Base-by-base conservation (phyloP, 2,797 vertebrate genomes). In the Linurgus olivaceus region DNA sequence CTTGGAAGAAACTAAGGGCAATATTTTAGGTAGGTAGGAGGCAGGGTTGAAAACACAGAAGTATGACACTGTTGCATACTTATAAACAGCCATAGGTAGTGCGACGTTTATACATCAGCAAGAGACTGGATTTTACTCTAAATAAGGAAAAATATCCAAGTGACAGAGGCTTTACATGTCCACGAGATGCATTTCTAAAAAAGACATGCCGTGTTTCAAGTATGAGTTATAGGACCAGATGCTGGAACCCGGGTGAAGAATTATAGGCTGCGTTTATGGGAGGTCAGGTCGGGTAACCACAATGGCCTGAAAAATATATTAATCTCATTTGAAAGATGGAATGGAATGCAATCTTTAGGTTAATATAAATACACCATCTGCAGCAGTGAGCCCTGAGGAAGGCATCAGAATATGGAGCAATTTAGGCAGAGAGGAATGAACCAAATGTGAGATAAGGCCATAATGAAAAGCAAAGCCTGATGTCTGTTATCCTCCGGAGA, bases 261-360 rank as follows among this genome's bases (percentile, higher is more conserved):
- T 96, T 96, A 96, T 75, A 95, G 90, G 73, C 85, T 95, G 93
- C 5, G 0, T 96, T 96, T 96, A 95, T 93, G 76, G 87, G 68
- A 96, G 96, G 96, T 96, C 95, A 93, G 92, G 88, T 87, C 44
- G 11, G 96, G 93, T 95, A 96, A 95, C 90, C 94, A 95, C 91
- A 95, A 86, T 13, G 58, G 82, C 74, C 75, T 95, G 93, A 95
- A 95, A 95, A 96, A 96, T 92, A 93, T 97, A 96, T 96, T 94
- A 96, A 96, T 96, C 96, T 96, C 88, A 93, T 95, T 94, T 95
- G 91, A 96, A 96, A 96, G 95, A 94, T 91, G 81, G 95, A 94
- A 96, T 89, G 92, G 95, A 94, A 97, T 89, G 92, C 50, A 77
- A 95, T 91, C 86, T 96, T 95, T 89, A 94, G 74, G 84, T 95